Percentiles rank a stretch among this genome's conserved stretches.
Conservation (phyloP, 2,113 vertebrate genomes). For the Hippocampus zosterae region DNA sequence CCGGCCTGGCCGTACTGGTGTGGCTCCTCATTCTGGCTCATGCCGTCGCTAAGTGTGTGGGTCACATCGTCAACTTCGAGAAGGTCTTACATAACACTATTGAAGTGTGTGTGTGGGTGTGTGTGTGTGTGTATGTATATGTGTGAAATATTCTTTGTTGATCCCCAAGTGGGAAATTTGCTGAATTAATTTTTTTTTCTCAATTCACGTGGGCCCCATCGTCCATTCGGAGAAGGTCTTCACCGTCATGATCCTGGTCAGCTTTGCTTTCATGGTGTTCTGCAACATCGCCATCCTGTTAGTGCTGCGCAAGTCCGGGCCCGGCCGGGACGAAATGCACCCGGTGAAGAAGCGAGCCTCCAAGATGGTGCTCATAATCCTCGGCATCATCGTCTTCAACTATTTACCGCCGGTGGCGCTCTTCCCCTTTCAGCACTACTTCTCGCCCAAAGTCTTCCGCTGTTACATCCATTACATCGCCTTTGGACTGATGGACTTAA, state of each 20-base stretch:
- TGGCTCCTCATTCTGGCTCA: slow-evolving; percentile 69
- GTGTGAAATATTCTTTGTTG: too few relatives aligned
- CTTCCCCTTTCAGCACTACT: slow-evolving; percentile 72
- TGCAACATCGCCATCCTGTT: slow-evolving; percentile 70
- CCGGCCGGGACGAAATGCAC: slow-evolving; percentile 67
- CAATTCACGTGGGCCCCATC: slow-evolving; percentile 32
- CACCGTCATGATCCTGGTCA: slow-evolving; percentile 62
- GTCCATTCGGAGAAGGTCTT: slow-evolving; percentile 62
- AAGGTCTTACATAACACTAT: slow-evolving; percentile 26
- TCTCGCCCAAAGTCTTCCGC: slow-evolving; percentile 43
- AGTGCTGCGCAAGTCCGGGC: slow-evolving; percentile 52
- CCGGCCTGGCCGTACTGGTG: slow-evolving; percentile 33
- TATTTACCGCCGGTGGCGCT: slow-evolving; percentile 71
- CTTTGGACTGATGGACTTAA: slow-evolving; percentile 74
- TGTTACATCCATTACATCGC: slow-evolving; percentile 68
- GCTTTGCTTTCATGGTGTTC: slow-evolving; percentile 70
- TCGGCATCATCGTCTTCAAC: slow-evolving; percentile 73
- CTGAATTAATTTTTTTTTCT: too few relatives aligned
- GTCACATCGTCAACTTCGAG: slow-evolving; percentile 54
- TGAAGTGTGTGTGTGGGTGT: too few relatives aligned
- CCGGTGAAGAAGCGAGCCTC: slow-evolving; percentile 75
- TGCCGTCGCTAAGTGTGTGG: slow-evolving; percentile 50
- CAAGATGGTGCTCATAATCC: slow-evolving; percentile 72
- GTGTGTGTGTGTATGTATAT: too few relatives aligned
- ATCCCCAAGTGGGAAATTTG: too few relatives aligned